Percentiles rank a stretch among this genome's conserved stretches.
Conservation (phyloP, 2,113 vertebrate genomes). For the Dipodomys spectabilis region DNA sequence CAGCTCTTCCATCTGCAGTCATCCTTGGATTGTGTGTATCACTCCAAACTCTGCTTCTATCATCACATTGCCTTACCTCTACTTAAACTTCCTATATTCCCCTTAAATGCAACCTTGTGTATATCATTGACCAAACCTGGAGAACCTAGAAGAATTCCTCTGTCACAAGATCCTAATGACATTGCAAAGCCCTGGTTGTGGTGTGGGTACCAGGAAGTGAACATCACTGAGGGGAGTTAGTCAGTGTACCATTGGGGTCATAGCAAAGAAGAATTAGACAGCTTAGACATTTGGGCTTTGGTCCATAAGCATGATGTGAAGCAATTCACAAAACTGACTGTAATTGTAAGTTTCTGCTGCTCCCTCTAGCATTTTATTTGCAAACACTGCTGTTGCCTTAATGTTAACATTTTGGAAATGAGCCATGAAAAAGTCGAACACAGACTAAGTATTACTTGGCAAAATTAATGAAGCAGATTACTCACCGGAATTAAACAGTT, state of each 20-base stretch:
- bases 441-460: constrained; percentile 27
- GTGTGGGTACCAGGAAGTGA: not conserved
- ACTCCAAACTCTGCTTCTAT: not conserved
- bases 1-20: not conserved
- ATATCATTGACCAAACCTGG: accelerated
- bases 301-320: not conserved
- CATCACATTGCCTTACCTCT: not conserved
- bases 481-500: constrained; percentile 49
- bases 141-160: not conserved
- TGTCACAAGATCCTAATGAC: not conserved
- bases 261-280: not conserved
- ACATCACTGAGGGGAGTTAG: not conserved
- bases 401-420: constrained; percentile 49
- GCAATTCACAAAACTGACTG: not conserved
- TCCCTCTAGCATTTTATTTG: constrained; percentile 13
- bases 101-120: not conserved
- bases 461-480: constrained; percentile 63
- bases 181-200: not conserved
- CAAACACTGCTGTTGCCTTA: not conserved
- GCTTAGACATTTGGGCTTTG: not conserved
- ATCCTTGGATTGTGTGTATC: not conserved
- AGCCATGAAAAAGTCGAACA: constrained; percentile 26
- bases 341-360: not conserved
- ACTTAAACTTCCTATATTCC: not conserved
- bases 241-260: not conserved